These are phyloP conservation scores for Polyergus mexicanus DNA, from an alignment of 1,140 invertebrate genomes.

Conservation along the genomic window DNA sequence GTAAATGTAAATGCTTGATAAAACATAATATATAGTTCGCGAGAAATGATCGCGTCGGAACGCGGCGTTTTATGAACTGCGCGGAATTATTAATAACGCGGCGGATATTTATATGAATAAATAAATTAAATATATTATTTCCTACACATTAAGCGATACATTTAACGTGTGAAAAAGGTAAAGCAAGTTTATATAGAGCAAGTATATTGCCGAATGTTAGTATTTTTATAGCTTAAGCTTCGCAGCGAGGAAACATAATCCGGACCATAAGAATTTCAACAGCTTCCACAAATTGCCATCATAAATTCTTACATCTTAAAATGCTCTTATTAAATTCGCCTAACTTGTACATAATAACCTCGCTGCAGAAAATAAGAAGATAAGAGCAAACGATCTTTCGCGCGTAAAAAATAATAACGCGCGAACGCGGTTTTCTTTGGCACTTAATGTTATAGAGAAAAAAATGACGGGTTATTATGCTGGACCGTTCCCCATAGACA, in stretches of 20 bases:
- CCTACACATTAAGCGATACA: not conserved
- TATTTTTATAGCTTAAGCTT: conserved; percentile 19
- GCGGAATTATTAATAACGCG: conserved; percentile 18
- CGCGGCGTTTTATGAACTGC: conserved; percentile 13
- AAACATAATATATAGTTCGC: conserved; percentile 36
- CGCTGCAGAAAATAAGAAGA: not conserved
- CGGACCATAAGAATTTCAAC: conserved; percentile 32
- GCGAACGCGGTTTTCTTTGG: conserved; percentile 64
- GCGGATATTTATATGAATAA: conserved; percentile 41
- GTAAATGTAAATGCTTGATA: conserved; percentile 34
- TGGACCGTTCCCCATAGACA: conserved; percentile 49
- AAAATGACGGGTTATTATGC: conserved; percentile 38
- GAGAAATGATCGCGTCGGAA: not conserved
- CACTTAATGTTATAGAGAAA: conserved; percentile 46
- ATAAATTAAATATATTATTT: conserved; percentile 32
- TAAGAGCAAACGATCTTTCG: not conserved
- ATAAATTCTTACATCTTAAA: conserved; percentile 20
- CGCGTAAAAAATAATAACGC: conserved; percentile 70
- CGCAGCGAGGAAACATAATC: not conserved
- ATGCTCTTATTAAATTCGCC: conserved; percentile 27
- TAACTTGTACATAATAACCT: not conserved
- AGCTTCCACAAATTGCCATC: conserved; percentile 15
- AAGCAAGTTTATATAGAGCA: not conserved
- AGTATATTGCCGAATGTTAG: not conserved
- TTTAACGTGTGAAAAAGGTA: not conserved